These are phyloP conservation scores for Cydia amplana DNA, from an alignment of 1,140 invertebrate species.

Conservation along the genomic window DNA sequence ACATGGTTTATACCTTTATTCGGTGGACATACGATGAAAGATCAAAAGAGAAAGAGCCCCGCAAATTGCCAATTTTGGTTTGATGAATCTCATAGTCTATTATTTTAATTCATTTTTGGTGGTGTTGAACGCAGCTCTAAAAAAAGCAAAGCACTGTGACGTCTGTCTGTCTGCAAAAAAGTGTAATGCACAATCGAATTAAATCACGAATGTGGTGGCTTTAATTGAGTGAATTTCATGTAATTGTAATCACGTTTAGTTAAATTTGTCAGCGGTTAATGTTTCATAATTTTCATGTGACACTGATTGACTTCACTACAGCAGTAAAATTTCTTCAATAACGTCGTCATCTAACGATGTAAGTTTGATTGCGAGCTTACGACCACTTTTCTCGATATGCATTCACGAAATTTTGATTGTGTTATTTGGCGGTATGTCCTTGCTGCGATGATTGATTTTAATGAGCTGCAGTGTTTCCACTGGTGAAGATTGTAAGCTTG, in stretches of 20 bases:
- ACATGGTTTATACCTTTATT: too few relatives aligned
- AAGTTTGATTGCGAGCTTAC: conserved; percentile 20
- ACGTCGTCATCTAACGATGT: conserved; percentile 27
- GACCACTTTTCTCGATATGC: conserved; percentile 3
- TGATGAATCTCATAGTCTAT: too few relatives aligned
- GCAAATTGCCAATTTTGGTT: too few relatives aligned
- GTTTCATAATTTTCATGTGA: neutral
- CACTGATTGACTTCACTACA: neutral
- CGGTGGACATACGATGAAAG: too few relatives aligned
- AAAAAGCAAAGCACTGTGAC: conserved; percentile 14
- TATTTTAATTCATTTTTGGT: too few relatives aligned
- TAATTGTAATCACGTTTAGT: neutral
- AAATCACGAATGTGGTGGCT: conserved; percentile 29
- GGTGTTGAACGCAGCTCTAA: neutral
- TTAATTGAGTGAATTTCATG: conserved; percentile 18
- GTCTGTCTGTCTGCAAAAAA: conserved; percentile 21
- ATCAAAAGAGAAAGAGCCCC: too few relatives aligned
- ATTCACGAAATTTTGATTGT: neutral
- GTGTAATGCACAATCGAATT: conserved; percentile 26
- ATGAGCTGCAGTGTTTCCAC: neutral
- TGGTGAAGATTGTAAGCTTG: neutral
- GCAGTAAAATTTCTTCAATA: neutral
- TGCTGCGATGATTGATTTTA: neutral
- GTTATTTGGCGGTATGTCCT: neutral
- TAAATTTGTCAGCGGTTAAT: conserved; percentile 11